Percentiles rank a stretch among this genome's conserved stretches.
Evolutionary conservation across 2,113 vertebrate genomes (phyloP).

Genomic region (Rhizomys pruinosus): DNA sequence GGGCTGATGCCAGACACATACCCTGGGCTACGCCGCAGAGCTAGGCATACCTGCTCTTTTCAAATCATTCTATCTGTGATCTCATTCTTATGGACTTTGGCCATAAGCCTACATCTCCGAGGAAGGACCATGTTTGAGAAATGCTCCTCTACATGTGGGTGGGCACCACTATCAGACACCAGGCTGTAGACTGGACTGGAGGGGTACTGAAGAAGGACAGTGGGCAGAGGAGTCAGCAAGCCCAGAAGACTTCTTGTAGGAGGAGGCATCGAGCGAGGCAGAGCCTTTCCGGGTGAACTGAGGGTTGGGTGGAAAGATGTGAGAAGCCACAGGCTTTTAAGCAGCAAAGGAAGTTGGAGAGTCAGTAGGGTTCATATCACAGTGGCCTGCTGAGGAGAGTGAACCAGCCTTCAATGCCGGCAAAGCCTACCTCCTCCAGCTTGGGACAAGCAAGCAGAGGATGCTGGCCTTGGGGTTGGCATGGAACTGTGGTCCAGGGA

Average conservation of each 20-base stretch:
- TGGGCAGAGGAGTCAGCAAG: background rate
- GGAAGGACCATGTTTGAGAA: background rate
- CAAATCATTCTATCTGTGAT: background rate
- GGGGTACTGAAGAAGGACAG: background rate
- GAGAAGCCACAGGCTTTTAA: accelerated
- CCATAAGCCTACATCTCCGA: too few species aligned
- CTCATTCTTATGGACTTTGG: background rate
- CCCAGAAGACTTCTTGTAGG: background rate
- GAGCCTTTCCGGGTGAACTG: background rate
- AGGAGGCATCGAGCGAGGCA: background rate
- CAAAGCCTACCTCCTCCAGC: background rate
- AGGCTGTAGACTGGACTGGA: background rate
- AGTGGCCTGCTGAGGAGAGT: background rate
- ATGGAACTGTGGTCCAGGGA: background rate
- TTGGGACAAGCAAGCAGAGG: background rate
- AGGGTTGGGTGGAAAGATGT: background rate
- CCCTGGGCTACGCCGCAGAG: background rate
- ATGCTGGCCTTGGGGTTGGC: accelerated
- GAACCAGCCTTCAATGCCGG: background rate
- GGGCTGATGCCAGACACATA: background rate
- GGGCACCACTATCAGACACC: accelerated
- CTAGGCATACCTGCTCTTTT: background rate
- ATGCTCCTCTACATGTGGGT: background rate
- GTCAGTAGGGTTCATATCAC: background rate
- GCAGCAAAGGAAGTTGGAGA: background rate